Percentiles rank a stretch among this genome's conserved stretches.
These are phyloP conservation scores for Mobula hypostoma DNA, from an alignment of 2,113 vertebrate genomes.

Conservation along the genomic window DNA sequence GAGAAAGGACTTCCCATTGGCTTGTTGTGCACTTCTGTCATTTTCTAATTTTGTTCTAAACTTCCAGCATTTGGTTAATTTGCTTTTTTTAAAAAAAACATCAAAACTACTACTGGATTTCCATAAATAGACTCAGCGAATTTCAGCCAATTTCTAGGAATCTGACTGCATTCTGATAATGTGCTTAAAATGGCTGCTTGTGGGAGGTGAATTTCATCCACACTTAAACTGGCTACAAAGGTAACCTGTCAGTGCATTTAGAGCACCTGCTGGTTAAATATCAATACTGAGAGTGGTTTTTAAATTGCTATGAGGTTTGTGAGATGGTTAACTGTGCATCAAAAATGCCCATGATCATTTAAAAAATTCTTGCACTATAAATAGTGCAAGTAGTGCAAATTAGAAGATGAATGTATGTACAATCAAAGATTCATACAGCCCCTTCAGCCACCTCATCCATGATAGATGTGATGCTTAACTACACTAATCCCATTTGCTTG, in stretches of 20 bases:
- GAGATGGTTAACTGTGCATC: background rate
- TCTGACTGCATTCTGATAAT: background rate
- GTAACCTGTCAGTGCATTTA: background rate
- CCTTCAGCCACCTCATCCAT: too few relatives aligned
- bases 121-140: background rate
- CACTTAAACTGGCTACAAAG: background rate
- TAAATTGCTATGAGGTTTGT: background rate
- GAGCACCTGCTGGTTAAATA: background rate
- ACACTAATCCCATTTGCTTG: too few relatives aligned
- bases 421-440: too few relatives aligned
- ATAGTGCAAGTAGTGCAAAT: background rate
- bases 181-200: background rate
- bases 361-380: background rate
- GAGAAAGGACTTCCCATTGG: background rate
- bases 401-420: background rate
- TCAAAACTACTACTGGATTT: background rate
- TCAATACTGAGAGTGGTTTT: background rate
- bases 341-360: background rate
- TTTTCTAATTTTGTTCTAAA: background rate
- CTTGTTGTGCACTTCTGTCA: background rate
- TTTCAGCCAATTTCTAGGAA: background rate
- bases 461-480: too few relatives aligned
- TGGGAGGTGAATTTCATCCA: background rate
- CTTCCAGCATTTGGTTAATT: background rate
- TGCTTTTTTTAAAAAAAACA: background rate